Percentiles rank a stretch among this genome's conserved stretches.
These are phyloP conservation scores for Pelvicachromis taeniatus DNA, from an alignment of 2,113 vertebrate genomes.

Conservation along the genomic window DNA sequence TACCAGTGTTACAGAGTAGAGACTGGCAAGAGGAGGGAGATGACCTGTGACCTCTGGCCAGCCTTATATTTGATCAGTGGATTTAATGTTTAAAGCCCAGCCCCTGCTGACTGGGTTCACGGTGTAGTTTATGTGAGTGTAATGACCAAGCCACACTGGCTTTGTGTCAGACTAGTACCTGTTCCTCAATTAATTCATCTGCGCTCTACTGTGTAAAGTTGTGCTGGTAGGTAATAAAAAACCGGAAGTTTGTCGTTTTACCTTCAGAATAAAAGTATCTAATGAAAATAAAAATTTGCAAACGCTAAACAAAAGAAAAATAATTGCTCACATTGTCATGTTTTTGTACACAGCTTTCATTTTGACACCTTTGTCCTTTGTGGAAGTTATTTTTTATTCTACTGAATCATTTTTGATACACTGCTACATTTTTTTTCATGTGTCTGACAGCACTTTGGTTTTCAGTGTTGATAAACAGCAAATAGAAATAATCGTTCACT, in stretches of 20 bases:
- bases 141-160: not conserved
- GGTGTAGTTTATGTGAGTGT: not conserved
- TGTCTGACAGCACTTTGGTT: not conserved
- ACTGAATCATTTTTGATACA: not conserved
- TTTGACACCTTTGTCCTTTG: not conserved
- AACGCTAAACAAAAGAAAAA: accelerated
- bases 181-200: not conserved
- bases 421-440: not conserved
- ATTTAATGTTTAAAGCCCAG: not conserved
- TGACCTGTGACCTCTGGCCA: not conserved
- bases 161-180: not conserved
- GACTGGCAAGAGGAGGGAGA: not conserved
- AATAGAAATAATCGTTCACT: not conserved
- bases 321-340: not conserved
- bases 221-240: accelerated
- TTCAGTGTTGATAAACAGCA: not conserved
- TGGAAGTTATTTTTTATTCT: not conserved
- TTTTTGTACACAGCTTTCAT: not conserved
- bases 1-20: not conserved
- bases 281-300: not conserved
- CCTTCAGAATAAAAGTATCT: constrained; percentile 16
- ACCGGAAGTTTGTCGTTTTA: not conserved
- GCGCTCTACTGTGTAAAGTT: not conserved
- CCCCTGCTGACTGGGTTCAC: too few species aligned
- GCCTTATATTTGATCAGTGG: not conserved